Evolutionary conservation across 2,113 vertebrate genomes (phyloP), one percentile per base, ranked within the genome.

Genomic region (Nothocercus julius): DNA sequence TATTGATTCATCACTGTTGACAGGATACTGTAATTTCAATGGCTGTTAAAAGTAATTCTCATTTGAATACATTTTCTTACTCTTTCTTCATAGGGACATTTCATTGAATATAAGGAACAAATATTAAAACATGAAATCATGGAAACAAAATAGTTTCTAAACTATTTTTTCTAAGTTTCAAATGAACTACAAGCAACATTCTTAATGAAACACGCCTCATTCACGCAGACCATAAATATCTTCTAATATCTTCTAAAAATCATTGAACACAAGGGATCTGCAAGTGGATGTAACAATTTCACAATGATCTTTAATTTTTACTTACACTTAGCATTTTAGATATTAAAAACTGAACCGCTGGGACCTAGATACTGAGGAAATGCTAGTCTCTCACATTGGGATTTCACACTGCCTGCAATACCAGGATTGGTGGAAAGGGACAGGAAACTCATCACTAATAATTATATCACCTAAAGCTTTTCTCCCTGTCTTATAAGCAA

Each of bases 31-130:
- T 59, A 56, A 81, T 58, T 79, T 87, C 70, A 89, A 49, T 53
- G 44, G 72, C n/a, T 66, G 59, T 66, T 82, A 89, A 89, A 87
- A 91, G 73, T 62, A 90, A 80, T 82, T 85, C n/a, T 62, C 79
- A 70, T 59, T 78, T 70, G 89, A 82, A 64, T 61, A 63, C 9
- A 9, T 89, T 25, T 79, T 47, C 45, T 47, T 47, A 20, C 6
- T 0, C 82, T 92, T 82, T 72, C 74, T 94, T 72, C 53, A 79
- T 13, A 13, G 4, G 9, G 58, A 82, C 70, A 59, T 64, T 54
- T 68, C 81, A 20, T 70, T 69, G 22, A 87, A 89, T 11, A 40
- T 1, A 11, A 94, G 13, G 13, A 87, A 76, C 13, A 64, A 34
- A 47, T 61, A 89, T 7, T 49, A 81, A 93, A 59, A 38, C 19